These are phyloP conservation scores for Dipodomys spectabilis DNA, from an alignment of 2,113 vertebrate genomes.

Conservation along the genomic window DNA sequence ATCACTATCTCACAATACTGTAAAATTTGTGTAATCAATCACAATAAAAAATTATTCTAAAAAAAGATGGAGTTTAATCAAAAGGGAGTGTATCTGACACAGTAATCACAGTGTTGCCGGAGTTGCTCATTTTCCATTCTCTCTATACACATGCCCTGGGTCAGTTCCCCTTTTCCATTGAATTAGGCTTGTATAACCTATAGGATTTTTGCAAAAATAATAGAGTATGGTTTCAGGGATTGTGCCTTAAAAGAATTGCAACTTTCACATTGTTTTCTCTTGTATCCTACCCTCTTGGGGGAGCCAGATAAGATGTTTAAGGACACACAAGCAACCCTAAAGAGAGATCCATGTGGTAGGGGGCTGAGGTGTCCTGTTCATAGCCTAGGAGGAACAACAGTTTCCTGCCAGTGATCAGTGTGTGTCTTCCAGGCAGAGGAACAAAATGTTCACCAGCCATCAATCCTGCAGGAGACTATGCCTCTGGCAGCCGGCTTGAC, in stretches of 20 bases:
- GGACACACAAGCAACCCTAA: not conserved
- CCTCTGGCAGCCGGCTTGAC: not conserved
- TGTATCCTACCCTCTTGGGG: not conserved
- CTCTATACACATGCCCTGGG: too few species aligned
- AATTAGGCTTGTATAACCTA: not conserved
- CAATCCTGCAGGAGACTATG: not conserved
- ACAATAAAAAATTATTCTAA: too few species aligned
- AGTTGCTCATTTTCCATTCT: not conserved
- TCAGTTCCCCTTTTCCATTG: not conserved
- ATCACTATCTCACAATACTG: too few species aligned
- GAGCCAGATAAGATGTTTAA: not conserved
- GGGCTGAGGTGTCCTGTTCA: not conserved
- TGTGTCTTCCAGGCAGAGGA: not conserved
- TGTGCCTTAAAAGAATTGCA: not conserved
- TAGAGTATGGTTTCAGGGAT: not conserved
- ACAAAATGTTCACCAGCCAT: not conserved
- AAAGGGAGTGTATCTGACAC: not conserved
- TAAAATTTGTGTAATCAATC: too few species aligned
- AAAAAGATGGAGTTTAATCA: too few species aligned
- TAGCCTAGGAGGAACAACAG: not conserved
- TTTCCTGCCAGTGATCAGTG: not conserved
- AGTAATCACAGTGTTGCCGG: not conserved
- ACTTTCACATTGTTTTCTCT: not conserved
- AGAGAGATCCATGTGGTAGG: accelerated
- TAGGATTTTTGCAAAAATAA: not conserved